Base-by-base conservation (phyloP, 2,888 invertebrate species). In the Thera obeliscata region DNA sequence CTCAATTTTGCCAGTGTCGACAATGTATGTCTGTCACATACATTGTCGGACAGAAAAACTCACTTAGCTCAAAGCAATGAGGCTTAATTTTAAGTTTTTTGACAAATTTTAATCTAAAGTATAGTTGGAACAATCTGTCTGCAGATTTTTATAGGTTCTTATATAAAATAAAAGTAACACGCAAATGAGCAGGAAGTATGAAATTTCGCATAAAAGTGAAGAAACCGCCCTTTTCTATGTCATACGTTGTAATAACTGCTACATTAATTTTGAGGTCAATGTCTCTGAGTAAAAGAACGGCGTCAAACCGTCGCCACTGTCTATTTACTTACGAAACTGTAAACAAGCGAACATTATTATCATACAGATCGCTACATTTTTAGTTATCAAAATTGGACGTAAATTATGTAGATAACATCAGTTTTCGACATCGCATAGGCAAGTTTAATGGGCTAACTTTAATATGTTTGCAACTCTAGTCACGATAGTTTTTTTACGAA, bases 261-360 rank as follows among this genome's bases (percentile, higher is more conserved):
- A 38, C 81, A 86, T 85, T 84, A 82, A 78, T 83, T 87, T 87
- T 82, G 79, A 85, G 87, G 87, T 87, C 87, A 87, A 88, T 87
- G 87, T 84, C 85, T 83, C 76, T 69, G 73, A 35, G 9, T 41
- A 56, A 41, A 78, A 80, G 76, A 77, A 77, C 69, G 73, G 67
- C 71, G 73, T 48, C 71, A 67, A 57, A 74, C 69, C 76, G 76
- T 74, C 73, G 71, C 70, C 68, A 59, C 71, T 52, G 56, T 55
- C 43, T 61, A 58, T 63, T 65, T 64, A 67, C 73, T 80, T 82
- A 75, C 79, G 71, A 76, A 77, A 81, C 64, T 61, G 36, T 56
- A 54, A 62, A 70, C 66, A 66, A 66, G 67, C 54, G 61, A 65
- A 71, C 57, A 71, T 49, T 72, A 71, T 71, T 67, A 61, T 72